Evolutionary conservation across 2,888 invertebrate species (phyloP).

Genomic region (Callinectes sapidus): DNA sequence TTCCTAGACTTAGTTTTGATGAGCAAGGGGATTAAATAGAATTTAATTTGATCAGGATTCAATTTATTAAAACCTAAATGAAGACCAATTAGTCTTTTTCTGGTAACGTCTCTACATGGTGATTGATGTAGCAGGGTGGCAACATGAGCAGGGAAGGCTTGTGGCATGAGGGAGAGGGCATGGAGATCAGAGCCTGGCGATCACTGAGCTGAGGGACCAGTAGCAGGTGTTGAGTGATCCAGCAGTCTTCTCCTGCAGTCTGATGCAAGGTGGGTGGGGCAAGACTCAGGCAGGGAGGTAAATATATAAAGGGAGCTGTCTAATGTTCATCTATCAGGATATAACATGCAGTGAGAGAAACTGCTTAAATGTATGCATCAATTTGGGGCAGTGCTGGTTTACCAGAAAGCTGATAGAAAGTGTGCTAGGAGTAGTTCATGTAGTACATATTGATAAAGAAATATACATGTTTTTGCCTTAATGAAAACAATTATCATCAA

Average conservation of each 20-base stretch:
- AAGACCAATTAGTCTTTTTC: too few species aligned
- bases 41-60: too few species aligned
- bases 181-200: not conserved
- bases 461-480: not conserved
- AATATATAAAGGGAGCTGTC: not conserved
- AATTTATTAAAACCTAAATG: too few species aligned
- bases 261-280: not conserved
- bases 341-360: slow-evolving; percentile 4
- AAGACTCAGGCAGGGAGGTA: slow-evolving; percentile 1
- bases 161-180: not conserved
- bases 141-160: not conserved
- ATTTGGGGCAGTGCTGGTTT: not conserved
- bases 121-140: not conserved
- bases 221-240: not conserved
- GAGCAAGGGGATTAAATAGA: too few species aligned
- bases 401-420: not conserved
- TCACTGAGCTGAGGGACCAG: not conserved
- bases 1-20: too few species aligned
- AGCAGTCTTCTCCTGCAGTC: not conserved
- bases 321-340: not conserved
- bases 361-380: slow-evolving; percentile 23
- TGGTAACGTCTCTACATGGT: not conserved
- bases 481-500: not conserved
- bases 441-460: not conserved
- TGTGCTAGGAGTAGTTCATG: not conserved